Evolutionary conservation across 2,113 vertebrate genomes (phyloP).

Genomic region (Caracal caracal): DNA sequence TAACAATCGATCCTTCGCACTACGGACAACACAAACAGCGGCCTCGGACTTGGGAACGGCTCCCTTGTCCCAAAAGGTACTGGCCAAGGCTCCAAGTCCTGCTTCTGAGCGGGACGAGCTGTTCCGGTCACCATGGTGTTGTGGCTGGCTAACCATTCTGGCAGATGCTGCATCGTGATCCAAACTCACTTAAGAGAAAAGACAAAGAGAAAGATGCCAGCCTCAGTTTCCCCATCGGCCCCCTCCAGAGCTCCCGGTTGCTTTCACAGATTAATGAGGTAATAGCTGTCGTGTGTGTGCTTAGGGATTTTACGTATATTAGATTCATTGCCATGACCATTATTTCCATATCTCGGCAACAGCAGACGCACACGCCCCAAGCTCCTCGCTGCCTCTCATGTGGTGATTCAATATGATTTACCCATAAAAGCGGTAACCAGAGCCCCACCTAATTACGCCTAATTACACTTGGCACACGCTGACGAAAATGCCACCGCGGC

Average conservation of each 20-base stretch:
- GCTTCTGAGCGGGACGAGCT: fast-evolving
- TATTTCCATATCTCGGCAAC: background rate
- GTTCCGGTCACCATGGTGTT: fast-evolving
- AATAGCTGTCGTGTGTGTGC: fast-evolving
- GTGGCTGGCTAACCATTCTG: background rate
- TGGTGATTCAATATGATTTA: background rate
- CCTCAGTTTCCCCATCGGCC: background rate
- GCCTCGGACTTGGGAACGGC: fast-evolving
- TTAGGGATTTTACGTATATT: background rate
- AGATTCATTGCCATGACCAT: background rate
- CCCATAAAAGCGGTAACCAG: slow-evolving; percentile 48
- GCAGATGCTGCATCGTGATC: fast-evolving
- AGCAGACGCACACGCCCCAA: fast-evolving
- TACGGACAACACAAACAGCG: fast-evolving
- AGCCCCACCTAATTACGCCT: slow-evolving; percentile 74
- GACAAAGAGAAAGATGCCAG: background rate
- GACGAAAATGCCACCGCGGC: slow-evolving; percentile 69
- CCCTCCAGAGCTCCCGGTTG: background rate
- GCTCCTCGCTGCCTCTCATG: background rate
- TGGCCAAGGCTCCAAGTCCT: too few relatives aligned
- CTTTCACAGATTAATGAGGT: background rate
- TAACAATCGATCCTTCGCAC: fast-evolving
- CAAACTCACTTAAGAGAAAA: background rate
- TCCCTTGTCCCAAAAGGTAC: fast-evolving
- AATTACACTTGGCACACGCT: slow-evolving; percentile 56